These are phyloP conservation scores for Oligia latruncula DNA, from an alignment of 2,888 invertebrate species.

Conservation along the genomic window DNA sequence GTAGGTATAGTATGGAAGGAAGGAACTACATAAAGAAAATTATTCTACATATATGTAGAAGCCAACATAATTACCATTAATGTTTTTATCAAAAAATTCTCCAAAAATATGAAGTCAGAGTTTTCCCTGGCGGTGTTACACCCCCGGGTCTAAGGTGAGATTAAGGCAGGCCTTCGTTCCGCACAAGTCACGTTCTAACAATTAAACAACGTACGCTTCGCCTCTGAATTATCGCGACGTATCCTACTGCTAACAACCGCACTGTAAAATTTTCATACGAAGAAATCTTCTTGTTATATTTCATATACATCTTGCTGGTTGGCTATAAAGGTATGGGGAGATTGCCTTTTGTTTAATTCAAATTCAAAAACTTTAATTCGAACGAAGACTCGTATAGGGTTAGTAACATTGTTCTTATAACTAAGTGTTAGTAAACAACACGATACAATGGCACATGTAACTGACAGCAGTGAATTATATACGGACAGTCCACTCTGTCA, in stretches of 20 bases:
- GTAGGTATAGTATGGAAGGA: too few species aligned
- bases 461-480: too few species aligned
- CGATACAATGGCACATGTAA: too few species aligned
- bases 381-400: too few species aligned
- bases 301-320: neutral
- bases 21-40: too few species aligned
- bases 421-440: too few species aligned
- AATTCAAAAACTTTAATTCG: too few species aligned
- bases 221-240: conserved; percentile 61
- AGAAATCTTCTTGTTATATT: conserved; percentile 26
- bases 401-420: too few species aligned
- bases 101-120: neutral
- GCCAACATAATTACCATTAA: too few species aligned
- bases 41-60: too few species aligned
- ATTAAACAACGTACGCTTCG: conserved; percentile 64
- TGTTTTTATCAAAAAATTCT: neutral
- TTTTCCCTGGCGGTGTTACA: conserved; percentile 3
- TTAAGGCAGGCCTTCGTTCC: conserved; percentile 48
- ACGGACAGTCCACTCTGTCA: too few species aligned
- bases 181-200: conserved; percentile 70
- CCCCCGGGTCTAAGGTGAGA: conserved; percentile 18
- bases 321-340: neutral
- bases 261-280: conserved; percentile 22
- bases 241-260: neutral
- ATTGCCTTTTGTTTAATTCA: conserved; percentile 9